Evolutionary conservation across 2,888 invertebrate genomes (phyloP), one percentile per base, ranked within the genome.

Genomic region (Mythimna impura): DNA sequence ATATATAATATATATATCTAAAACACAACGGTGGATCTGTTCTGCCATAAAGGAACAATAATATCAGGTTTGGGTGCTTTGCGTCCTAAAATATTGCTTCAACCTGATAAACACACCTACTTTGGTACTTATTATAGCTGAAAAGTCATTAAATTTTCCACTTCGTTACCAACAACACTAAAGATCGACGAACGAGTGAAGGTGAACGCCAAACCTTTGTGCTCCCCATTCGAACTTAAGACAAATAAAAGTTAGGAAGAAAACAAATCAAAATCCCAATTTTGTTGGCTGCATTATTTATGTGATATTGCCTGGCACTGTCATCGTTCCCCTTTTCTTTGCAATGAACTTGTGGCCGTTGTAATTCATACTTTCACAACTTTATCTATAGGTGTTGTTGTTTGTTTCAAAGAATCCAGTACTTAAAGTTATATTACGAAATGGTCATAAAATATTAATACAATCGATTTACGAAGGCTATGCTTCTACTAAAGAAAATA

Each of bases 241-340:
- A 93, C 93, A 94, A 94, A 95, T 94, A 94, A 95, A 96, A 96
- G 91, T 96, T 96, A 94, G 86, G 83, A 93, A 93, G 94, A 93
- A 95, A 96, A 96, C 94, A 96, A 96, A 96, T 96, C 96, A 95
- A 94, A 95, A 95, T 94, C 93, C 92, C 96, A 95, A 96, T 96
- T 95, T 94, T 91, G 91, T 85, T 91, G 91, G 92, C 89, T 96
- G 95, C 94, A 95, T 96, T 96, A 96, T 96, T 96, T 96, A 96
- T 96, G 94, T 91, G 94, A 93, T 95, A 94, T 94, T 94, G 94
- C 94, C 92, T 91, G 91, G 92, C 90, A 93, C 92, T 93, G 93
- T 90, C 92, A 90, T 86, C 89, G 90, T 91, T 90, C 96, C 95
- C 95, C 94, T 91, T 94, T 95, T 93, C 93, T 93, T 93, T 91